Base-by-base conservation (phyloP, 2,888 invertebrate genomes). In the Papilio gigon region DNA sequence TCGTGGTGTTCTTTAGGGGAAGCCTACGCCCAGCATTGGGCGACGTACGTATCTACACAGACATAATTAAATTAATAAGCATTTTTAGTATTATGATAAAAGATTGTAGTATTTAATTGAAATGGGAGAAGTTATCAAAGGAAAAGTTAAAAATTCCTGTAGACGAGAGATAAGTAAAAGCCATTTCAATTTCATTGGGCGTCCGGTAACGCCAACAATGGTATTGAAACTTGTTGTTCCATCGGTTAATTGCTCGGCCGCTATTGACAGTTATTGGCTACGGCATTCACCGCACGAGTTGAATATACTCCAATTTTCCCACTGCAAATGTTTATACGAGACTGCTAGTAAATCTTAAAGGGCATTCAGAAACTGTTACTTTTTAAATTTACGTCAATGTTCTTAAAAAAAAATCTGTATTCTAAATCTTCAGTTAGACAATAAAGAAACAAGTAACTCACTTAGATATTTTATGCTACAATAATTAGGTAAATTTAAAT, bases 171-270 rank as follows among this genome's bases (percentile, higher is more conserved):
- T 67, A 50, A 67, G 60, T 60, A 60, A 60, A 40, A 50, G 17
- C 66, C n/a, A 59, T 50, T 66, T 17, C 37, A 37, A 37, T 61
- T 67, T 47, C 35, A 40, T 30, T 53, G 22, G 30, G 27, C 37
- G 30, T 17, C 30, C 33, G 60, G 25, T 25, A 47, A 56, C 44
- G 11, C 44, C 35, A 25, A 47, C 58, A 66, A 59, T 66, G 33
- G 50, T 30, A 61, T 62, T 67, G 53, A 56, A 61, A 50, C 40
- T 67, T 42, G 53, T 67, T 67, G 67, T 53, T 62, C 67, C 53
- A 62, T 53, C 67, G 61, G 53, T 67, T 62, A 67, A 53, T 53
- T 61, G 62, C 56, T 56, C 40, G 53, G 42, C 61, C 61, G 22
- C 56, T 61, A 42, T 53, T 67, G 50, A 67, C 47, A 63, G 44